Evolutionary conservation across 2,888 invertebrate species (phyloP).

Genomic region (Monochamus alternatus): DNA sequence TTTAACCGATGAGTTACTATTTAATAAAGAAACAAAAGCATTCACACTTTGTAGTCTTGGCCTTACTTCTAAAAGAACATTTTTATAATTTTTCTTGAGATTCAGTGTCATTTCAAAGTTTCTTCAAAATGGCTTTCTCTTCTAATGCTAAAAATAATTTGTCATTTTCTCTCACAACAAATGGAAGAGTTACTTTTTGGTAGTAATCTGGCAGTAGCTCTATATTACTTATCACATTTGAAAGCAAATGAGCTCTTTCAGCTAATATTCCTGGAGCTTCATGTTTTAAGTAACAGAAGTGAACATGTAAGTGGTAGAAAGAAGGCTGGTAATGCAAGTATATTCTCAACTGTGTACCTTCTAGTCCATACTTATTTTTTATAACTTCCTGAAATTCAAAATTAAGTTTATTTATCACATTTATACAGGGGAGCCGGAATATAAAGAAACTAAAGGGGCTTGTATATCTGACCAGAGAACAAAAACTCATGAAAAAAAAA

Average conservation of each 20-base stretch:
- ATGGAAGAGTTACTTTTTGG: constrained; percentile 85
- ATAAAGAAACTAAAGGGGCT: background rate
- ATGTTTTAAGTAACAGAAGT: constrained; percentile 87
- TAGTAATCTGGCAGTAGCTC: constrained; percentile 89
- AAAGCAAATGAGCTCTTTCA: constrained; percentile 90
- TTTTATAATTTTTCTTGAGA: constrained; percentile 64
- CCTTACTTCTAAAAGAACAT: constrained; percentile 76
- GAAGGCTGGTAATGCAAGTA: constrained; percentile 98
- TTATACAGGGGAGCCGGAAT: background rate
- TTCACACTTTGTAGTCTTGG: constrained; percentile 77
- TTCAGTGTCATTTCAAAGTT: constrained; percentile 54
- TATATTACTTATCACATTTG: constrained; percentile 92
- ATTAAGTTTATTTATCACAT: background rate
- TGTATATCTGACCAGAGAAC: no score
- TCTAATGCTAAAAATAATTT: constrained; percentile 79
- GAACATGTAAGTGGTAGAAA: constrained; percentile 96
- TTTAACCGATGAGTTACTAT: constrained; percentile 51
- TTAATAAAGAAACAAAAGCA: constrained; percentile 70
- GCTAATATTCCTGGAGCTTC: constrained; percentile 88
- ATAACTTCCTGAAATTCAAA: constrained; percentile 79
- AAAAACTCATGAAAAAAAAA: no score
- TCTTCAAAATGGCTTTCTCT: constrained; percentile 73
- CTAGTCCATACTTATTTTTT: constrained; percentile 82
- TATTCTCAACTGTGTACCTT: constrained; percentile 81
- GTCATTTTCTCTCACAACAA: constrained; percentile 84